A percentile compares a stretch with the other conserved stretches of the same genome.
phyloP scores from a whole-genome alignment of 2,797 vertebrate species.

The Oreonectes daqikongensis region DNA sequence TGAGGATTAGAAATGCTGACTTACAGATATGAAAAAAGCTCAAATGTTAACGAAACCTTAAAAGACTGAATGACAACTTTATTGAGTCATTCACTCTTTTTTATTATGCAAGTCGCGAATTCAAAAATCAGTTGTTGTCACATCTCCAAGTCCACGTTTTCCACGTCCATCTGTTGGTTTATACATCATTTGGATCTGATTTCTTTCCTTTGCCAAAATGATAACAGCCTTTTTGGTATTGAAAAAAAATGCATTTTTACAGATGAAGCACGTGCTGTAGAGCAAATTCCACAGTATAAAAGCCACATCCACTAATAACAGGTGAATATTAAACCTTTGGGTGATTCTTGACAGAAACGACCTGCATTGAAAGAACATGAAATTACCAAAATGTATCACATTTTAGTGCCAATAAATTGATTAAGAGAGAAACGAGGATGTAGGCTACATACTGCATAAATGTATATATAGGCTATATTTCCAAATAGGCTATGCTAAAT shows the following conservation, averaged over 20 bases:
- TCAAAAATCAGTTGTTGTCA: conserved; percentile 73
- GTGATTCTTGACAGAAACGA: background rate
- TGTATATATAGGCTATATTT: no score
- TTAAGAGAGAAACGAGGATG: background rate
- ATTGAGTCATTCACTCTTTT: conserved; percentile 74
- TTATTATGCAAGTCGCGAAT: conserved; percentile 72
- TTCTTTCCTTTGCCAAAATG: conserved; percentile 60
- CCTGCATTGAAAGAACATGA: background rate
- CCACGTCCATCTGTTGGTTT: conserved; percentile 44
- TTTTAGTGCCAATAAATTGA: background rate
- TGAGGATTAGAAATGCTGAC: conserved; percentile 93
- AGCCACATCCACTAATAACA: background rate
- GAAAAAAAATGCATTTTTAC: conserved; percentile 2
- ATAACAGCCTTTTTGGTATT: conserved; percentile 66
- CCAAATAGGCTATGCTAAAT: no score
- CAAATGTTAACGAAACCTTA: conserved; percentile 80
- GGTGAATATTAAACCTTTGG: background rate
- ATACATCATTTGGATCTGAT: conserved; percentile 37
- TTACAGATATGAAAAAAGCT: conserved; percentile 92
- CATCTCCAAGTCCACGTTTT: conserved; percentile 67
- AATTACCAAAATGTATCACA: background rate
- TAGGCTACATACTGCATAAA: no score
- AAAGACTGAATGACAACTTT: conserved; percentile 79
- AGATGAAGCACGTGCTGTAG: conserved; percentile 4
- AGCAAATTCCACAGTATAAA: background rate